Percentiles rank a stretch among this genome's conserved stretches.
phyloP scores from a whole-genome alignment of 2,113 vertebrate genomes.

The Silurus asotus region DNA sequence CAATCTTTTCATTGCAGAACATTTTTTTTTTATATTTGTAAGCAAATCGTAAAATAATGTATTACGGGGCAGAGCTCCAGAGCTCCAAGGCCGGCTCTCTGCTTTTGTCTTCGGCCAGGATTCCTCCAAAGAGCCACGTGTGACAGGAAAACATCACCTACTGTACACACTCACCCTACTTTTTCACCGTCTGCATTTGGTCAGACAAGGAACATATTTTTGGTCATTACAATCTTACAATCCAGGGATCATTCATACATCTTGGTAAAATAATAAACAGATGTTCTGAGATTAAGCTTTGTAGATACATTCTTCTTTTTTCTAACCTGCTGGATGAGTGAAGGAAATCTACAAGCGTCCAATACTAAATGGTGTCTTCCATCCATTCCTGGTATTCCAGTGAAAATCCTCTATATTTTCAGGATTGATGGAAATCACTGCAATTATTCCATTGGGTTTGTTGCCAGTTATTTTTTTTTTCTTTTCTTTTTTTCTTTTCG shows the following conservation, averaged over 20 bases:
- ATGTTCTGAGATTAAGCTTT: not conserved
- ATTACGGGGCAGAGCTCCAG: not conserved
- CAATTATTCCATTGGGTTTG: too few species aligned
- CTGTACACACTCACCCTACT: not conserved
- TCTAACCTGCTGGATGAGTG: too few species aligned
- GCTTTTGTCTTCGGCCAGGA: slow-evolving; percentile 17
- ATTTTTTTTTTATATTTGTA: not conserved
- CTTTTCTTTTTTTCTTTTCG: too few species aligned
- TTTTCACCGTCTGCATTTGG: not conserved
- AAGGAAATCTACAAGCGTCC: too few species aligned
- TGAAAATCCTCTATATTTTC: not conserved
- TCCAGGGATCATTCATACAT: not conserved
- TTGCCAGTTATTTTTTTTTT: too few species aligned
- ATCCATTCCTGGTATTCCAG: not conserved
- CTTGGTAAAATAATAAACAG: not conserved
- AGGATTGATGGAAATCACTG: too few species aligned
- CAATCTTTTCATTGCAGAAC: not conserved
- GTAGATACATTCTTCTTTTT: not conserved
- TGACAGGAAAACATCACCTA: slow-evolving; percentile 64
- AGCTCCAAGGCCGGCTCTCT: too few species aligned
- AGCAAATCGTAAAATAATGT: not conserved
- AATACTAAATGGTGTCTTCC: not conserved
- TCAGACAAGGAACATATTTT: too few species aligned
- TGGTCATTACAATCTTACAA: not conserved
- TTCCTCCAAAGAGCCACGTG: slow-evolving; percentile 67